Conservation (phyloP, 2,797 vertebrate genomes). For the Muscicapa comitata region DNA sequence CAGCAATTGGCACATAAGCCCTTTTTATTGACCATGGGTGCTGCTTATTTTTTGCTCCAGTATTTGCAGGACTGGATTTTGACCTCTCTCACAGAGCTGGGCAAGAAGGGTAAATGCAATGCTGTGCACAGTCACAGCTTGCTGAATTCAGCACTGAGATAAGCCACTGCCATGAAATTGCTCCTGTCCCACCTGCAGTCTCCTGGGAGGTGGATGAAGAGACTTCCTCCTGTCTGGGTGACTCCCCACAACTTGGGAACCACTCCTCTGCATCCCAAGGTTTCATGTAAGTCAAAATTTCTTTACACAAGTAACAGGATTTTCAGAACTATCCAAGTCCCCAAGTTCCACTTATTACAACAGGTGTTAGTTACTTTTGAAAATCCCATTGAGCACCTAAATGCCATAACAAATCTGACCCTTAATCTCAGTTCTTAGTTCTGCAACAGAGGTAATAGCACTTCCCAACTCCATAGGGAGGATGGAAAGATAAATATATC, state of each 20-base stretch:
- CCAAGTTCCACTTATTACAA: not conserved
- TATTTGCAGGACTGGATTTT: not conserved
- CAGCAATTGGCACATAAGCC: conserved; percentile 30
- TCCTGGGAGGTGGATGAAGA: not conserved
- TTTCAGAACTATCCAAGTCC: not conserved
- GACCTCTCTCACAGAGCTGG: not conserved
- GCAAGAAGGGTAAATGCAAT: not conserved
- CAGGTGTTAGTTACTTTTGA: not conserved
- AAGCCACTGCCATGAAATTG: not conserved
- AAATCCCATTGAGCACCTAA: conserved; percentile 49
- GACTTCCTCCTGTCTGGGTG: not conserved
- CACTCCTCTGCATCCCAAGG: not conserved
- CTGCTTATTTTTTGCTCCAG: conserved; percentile 29
- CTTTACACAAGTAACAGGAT: not conserved
- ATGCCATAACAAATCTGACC: conserved; percentile 41
- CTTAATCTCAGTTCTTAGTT: conserved; percentile 45
- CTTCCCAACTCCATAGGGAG: not conserved
- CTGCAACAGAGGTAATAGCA: conserved; percentile 21
- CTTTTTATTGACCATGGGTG: conserved; percentile 24
- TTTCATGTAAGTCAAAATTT: not conserved
- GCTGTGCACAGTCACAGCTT: not conserved
- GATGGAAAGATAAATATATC: conserved; percentile 7
- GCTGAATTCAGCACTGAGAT: not conserved
- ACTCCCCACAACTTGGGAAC: not conserved
- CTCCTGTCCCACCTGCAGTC: not conserved